A percentile compares a stretch with the other conserved stretches of the same genome.
These are phyloP conservation scores for Drosophila repleta DNA, from an alignment of 1,140 invertebrate species.

Conservation along the genomic window DNA sequence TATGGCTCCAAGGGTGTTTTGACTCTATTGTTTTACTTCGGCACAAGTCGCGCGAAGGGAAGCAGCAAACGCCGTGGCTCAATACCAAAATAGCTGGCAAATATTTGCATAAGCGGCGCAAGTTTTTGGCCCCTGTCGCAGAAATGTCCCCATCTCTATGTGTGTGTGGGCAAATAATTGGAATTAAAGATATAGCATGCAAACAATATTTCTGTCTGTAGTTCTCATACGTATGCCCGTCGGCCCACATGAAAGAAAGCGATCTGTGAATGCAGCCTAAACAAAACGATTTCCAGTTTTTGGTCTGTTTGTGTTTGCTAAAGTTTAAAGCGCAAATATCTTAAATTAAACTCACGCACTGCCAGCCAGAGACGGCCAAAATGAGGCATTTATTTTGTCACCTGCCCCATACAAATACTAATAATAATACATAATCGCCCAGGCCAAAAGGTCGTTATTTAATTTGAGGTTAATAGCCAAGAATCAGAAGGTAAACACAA, in stretches of 20 bases:
- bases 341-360: slow-evolving; percentile 75
- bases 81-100: slow-evolving; percentile 27
- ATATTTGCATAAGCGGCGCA: slow-evolving; percentile 44
- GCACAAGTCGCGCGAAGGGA: slow-evolving; percentile 29
- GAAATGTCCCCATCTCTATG: slow-evolving; percentile 2
- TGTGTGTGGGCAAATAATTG: slow-evolving; percentile 60
- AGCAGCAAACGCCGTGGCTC: slow-evolving; percentile 19
- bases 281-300: slow-evolving; percentile 47
- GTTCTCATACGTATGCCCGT: slow-evolving; percentile 37
- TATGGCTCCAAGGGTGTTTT: slow-evolving; percentile 36
- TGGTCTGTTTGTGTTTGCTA: slow-evolving; percentile 63
- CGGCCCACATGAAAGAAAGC: slow-evolving; percentile 67
- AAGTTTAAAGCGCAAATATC: slow-evolving; percentile 65
- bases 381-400: slow-evolving; percentile 78
- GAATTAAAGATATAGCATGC: slow-evolving; percentile 74
- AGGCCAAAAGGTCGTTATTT: slow-evolving; percentile 46
- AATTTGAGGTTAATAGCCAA: slow-evolving; percentile 51
- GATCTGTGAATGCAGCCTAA: slow-evolving; percentile 67
- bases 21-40: slow-evolving; percentile 35
- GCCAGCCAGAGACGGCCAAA: slow-evolving; percentile 34
- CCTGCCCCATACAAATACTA: slow-evolving; percentile 65
- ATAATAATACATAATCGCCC: slow-evolving; percentile 64
- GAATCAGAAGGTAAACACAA: slow-evolving; percentile 3
- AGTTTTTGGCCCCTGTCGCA: slow-evolving; percentile 21
- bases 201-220: slow-evolving; percentile 40